These are phyloP conservation scores for Muscicapa adusta DNA, from an alignment of 2,113 vertebrate genomes.

Conservation along the genomic window DNA sequence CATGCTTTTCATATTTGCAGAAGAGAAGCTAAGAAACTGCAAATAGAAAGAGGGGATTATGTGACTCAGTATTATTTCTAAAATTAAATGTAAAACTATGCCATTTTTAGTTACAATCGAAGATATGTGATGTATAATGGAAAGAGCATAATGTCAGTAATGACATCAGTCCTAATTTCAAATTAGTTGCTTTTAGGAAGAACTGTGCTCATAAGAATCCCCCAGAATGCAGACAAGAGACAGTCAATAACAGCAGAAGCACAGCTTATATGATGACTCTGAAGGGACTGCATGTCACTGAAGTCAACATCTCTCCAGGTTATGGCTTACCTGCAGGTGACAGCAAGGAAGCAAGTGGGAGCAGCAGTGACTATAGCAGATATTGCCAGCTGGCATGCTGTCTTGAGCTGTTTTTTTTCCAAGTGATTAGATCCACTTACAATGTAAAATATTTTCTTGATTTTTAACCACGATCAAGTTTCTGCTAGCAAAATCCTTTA, in stretches of 20 bases:
- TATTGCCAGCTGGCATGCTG: background rate
- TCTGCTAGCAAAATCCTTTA: background rate
- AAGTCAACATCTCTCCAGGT: background rate
- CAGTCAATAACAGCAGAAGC: background rate
- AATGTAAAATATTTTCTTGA: background rate
- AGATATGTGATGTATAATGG: background rate
- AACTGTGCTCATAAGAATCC: background rate
- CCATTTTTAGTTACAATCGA: background rate
- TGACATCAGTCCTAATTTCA: background rate
- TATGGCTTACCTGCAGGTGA: background rate
- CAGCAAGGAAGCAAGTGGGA: background rate
- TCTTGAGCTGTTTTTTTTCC: background rate
- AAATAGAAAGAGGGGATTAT: background rate
- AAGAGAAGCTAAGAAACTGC: background rate
- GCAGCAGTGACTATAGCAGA: background rate
- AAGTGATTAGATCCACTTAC: background rate
- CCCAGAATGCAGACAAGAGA: background rate
- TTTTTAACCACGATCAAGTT: background rate
- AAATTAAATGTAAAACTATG: background rate
- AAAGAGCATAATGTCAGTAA: constrained; percentile 37
- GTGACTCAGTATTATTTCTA: constrained; percentile 25
- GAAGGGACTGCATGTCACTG: background rate
- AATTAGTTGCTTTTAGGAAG: background rate
- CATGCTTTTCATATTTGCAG: background rate
- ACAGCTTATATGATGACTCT: background rate